Evolutionary conservation across 2,797 vertebrate genomes (phyloP).

Genomic region (Myotis myotis): DNA sequence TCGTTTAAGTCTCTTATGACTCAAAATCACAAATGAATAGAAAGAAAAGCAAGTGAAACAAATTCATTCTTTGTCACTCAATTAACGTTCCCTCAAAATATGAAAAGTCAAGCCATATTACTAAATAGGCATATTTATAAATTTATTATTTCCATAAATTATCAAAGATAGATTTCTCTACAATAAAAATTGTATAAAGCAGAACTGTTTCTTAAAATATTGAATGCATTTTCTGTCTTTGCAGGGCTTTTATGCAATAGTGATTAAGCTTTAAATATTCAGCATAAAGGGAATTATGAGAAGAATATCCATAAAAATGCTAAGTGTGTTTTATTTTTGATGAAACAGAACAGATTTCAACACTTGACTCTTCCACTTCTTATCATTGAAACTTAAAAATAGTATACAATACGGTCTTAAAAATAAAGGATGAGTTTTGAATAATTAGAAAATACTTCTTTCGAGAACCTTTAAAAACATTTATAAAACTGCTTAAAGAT

Average conservation of each 20-base stretch:
- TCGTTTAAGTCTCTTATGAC: background rate
- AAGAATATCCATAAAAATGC: background rate
- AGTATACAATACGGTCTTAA: background rate
- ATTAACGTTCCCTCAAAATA: background rate
- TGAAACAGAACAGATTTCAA: conserved; percentile 13
- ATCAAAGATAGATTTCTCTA: background rate
- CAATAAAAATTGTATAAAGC: background rate
- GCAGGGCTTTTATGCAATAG: background rate
- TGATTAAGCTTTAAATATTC: conserved; percentile 15
- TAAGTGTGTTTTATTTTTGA: conserved; percentile 49
- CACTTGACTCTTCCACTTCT: background rate
- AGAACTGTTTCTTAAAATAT: conserved; percentile 36
- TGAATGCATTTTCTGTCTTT: conserved; percentile 36
- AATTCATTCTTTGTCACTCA: background rate
- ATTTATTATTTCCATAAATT: conserved; percentile 26
- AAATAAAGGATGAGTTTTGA: background rate
- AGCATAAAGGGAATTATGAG: conserved; percentile 32
- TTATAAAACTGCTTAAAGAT: background rate
- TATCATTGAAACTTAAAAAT: background rate
- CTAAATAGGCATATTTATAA: background rate
- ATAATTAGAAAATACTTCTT: conserved; percentile 35
- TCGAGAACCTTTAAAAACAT: background rate
- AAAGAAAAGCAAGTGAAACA: background rate
- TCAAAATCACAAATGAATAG: background rate
- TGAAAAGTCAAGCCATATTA: background rate